Percentiles rank a stretch among this genome's conserved stretches.
Evolutionary conservation across 1,140 invertebrate genomes (phyloP).

Genomic region (Aricia agestis): DNA sequence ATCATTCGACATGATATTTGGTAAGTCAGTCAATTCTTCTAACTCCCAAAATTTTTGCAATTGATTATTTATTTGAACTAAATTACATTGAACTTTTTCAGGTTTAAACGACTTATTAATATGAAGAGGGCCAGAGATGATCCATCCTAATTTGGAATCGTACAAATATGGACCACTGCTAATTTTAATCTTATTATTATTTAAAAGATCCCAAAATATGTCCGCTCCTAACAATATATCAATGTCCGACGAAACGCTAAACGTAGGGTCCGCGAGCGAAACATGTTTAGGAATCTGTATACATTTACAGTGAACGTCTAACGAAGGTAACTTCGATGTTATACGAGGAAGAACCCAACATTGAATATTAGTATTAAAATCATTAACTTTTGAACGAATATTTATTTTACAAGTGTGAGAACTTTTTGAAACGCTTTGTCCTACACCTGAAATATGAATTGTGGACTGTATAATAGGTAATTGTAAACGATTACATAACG

Average conservation of each 20-base stretch:
- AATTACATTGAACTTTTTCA: slow-evolving; percentile 27
- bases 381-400: slow-evolving; percentile 20
- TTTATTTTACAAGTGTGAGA: slow-evolving; percentile 22
- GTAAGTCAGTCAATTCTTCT: slow-evolving; percentile 14
- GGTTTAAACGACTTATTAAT: background rate
- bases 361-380: slow-evolving; percentile 24
- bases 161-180: slow-evolving; percentile 30
- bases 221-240: slow-evolving; percentile 37
- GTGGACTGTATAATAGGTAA: slow-evolving; percentile 27
- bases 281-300: slow-evolving; percentile 15
- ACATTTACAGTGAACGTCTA: background rate
- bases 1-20: slow-evolving; percentile 25
- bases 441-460: slow-evolving; percentile 23
- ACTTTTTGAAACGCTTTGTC: slow-evolving; percentile 22
- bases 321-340: background rate
- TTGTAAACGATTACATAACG: no score
- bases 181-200: slow-evolving; percentile 27
- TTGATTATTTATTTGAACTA: slow-evolving; percentile 25
- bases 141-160: slow-evolving; percentile 38
- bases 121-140: slow-evolving; percentile 29
- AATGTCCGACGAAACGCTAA: slow-evolving; percentile 22
- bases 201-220: slow-evolving; percentile 36
- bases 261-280: slow-evolving; percentile 30
- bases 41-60: slow-evolving; percentile 30
- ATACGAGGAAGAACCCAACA: slow-evolving; percentile 24